These are phyloP conservation scores for Caenorhabditis uteleia DNA, from an alignment of 2,888 invertebrate genomes.

Conservation along the genomic window DNA sequence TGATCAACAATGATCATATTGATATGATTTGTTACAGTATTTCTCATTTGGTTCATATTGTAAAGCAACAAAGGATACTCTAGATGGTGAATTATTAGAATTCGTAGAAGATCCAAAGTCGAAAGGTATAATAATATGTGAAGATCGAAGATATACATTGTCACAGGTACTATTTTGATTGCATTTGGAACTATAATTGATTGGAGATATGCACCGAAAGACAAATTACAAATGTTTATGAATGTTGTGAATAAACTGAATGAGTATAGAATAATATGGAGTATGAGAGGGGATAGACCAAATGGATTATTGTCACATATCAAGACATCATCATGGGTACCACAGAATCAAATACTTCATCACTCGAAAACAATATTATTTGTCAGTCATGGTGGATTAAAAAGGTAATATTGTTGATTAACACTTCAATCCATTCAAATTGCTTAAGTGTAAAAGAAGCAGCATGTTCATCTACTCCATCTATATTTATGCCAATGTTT, in stretches of 20 bases:
- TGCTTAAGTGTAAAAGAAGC: conserved; percentile 38
- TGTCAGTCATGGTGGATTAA: conserved; percentile 38
- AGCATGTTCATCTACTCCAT: conserved; percentile 28
- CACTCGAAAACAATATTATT: conserved; percentile 32
- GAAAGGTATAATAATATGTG: conserved; percentile 8
- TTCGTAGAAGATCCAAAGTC: conserved; percentile 26
- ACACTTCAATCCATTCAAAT: neutral
- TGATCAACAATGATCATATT: neutral
- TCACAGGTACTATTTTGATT: conserved; percentile 22
- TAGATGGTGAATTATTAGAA: conserved; percentile 6
- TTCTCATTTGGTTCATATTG: conserved; percentile 36
- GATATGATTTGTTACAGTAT: conserved; percentile 6
- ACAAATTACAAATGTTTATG: conserved; percentile 20
- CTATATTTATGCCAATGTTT: conserved; percentile 42
- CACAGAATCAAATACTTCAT: conserved; percentile 30
- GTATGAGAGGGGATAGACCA: conserved; percentile 24
- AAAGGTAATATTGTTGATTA: conserved; percentile 12
- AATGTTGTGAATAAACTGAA: conserved; percentile 13
- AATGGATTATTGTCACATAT: conserved; percentile 12
- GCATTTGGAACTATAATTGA: conserved; percentile 35
- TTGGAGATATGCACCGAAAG: conserved; percentile 22
- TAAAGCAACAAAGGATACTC: conserved; percentile 1
- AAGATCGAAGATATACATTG: neutral
- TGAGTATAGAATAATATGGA: conserved; percentile 24
- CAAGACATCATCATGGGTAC: conserved; percentile 23